A percentile compares a stretch with the other conserved stretches of the same genome.
These are phyloP conservation scores for Meda fulgida DNA, from an alignment of 2,797 vertebrate species.

Conservation along the genomic window DNA sequence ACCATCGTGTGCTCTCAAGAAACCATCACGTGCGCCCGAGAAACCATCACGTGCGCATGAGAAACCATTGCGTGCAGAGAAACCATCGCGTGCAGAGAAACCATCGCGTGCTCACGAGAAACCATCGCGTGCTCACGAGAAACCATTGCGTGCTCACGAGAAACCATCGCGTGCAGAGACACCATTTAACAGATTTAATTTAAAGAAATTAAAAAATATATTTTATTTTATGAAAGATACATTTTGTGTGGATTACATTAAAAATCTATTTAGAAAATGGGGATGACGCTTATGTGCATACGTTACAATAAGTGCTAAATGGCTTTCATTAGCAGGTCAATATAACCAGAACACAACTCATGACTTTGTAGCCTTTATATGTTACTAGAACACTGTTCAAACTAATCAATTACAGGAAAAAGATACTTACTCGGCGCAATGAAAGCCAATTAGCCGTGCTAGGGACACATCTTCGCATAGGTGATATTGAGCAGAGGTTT, in stretches of 20 bases:
- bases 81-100: too few species aligned
- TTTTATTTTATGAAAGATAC: background rate
- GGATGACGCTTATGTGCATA: background rate
- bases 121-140: too few species aligned
- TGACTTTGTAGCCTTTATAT: constrained; percentile 14
- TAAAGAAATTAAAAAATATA: too few species aligned
- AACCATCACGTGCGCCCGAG: too few species aligned
- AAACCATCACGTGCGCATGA: too few species aligned
- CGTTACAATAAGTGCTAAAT: background rate
- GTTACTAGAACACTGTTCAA: constrained; percentile 28
- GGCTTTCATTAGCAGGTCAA: constrained; percentile 26
- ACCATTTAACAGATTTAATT: too few species aligned
- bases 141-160: too few species aligned
- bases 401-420: constrained; percentile 36
- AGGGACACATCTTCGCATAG: constrained; percentile 1
- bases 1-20: too few species aligned
- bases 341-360: background rate
- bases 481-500: constrained; percentile 30
- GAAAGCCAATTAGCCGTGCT: constrained; percentile 27
- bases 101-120: too few species aligned
- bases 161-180: too few species aligned
- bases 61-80: too few species aligned
- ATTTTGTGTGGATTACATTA: background rate
- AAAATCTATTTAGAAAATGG: background rate
- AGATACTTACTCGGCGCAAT: constrained; percentile 8